A percentile compares a stretch with the other conserved stretches of the same genome.
Evolutionary conservation across 2,113 vertebrate genomes (phyloP).

Genomic region (Anolis sagrei): DNA sequence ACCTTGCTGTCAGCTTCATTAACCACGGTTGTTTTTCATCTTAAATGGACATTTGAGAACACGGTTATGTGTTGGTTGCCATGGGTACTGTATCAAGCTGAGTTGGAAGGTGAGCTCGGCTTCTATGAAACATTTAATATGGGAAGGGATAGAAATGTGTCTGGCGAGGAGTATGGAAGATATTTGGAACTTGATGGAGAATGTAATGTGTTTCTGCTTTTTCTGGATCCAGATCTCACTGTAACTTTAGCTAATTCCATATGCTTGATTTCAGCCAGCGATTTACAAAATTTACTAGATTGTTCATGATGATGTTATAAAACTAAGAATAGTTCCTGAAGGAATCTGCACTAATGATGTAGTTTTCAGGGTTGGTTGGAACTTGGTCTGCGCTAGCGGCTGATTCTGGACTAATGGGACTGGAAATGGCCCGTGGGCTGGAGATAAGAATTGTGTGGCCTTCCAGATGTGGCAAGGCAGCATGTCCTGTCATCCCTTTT

Average conservation of each 20-base stretch:
- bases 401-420: background rate
- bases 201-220: background rate
- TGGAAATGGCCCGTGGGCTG: fast-evolving
- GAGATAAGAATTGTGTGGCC: too few relatives aligned
- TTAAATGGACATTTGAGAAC: slow-evolving; percentile 8
- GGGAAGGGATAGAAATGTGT: fast-evolving
- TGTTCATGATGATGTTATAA: slow-evolving; percentile 14
- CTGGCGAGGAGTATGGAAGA: background rate
- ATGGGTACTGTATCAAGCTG: slow-evolving; percentile 17
- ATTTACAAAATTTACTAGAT: slow-evolving; percentile 8
- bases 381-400: background rate
- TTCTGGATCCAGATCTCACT: background rate
- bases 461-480: too few relatives aligned
- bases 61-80: background rate
- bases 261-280: background rate
- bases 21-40: background rate
- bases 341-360: background rate
- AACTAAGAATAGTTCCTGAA: slow-evolving; percentile 22
- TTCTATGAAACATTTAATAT: background rate
- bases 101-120: background rate
- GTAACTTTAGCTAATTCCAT: background rate
- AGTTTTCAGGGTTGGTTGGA: background rate
- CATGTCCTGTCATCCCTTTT: too few relatives aligned
- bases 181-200: background rate
- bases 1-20: slow-evolving; percentile 23